Percentiles rank a stretch among this genome's conserved stretches.
Evolutionary conservation across 2,888 invertebrate species (phyloP).

Genomic region (Lasioglossum morio): DNA sequence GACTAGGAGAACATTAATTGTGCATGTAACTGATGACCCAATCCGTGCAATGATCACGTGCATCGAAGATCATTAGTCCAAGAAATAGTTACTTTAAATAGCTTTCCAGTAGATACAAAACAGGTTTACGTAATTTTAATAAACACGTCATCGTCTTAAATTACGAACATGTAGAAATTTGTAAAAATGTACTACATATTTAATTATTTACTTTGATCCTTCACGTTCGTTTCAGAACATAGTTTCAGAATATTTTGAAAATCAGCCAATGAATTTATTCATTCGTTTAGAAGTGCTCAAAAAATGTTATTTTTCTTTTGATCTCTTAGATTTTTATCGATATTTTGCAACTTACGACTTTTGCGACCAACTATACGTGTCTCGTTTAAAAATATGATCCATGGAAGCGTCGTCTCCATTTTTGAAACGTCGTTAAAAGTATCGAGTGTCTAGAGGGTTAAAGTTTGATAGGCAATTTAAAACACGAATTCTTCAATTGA

Average conservation of each 20-base stretch:
- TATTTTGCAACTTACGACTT: not conserved
- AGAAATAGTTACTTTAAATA: not conserved
- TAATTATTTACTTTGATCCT: too few species aligned
- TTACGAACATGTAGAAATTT: too few species aligned
- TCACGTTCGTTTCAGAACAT: too few species aligned
- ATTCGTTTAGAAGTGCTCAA: not conserved
- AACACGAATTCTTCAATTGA: not conserved
- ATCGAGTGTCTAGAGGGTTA: not conserved
- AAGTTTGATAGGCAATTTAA: slow-evolving; percentile 1
- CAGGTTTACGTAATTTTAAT: not conserved
- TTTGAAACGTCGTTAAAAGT: not conserved
- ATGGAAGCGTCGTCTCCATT: not conserved
- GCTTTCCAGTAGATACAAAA: not conserved
- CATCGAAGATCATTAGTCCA: not conserved
- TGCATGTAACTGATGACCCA: not conserved
- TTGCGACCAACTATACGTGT: not conserved
- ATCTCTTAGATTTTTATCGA: not conserved
- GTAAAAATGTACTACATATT: too few species aligned
- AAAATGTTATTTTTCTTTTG: not conserved
- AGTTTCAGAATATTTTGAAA: not conserved
- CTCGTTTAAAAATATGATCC: not conserved
- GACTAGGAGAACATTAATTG: not conserved
- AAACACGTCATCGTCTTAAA: too few species aligned
- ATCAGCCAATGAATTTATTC: too few species aligned
- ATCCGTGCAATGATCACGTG: not conserved